These are phyloP conservation scores for Bombus superbus DNA, from an alignment of 1,140 invertebrate species.

Conservation along the genomic window DNA sequence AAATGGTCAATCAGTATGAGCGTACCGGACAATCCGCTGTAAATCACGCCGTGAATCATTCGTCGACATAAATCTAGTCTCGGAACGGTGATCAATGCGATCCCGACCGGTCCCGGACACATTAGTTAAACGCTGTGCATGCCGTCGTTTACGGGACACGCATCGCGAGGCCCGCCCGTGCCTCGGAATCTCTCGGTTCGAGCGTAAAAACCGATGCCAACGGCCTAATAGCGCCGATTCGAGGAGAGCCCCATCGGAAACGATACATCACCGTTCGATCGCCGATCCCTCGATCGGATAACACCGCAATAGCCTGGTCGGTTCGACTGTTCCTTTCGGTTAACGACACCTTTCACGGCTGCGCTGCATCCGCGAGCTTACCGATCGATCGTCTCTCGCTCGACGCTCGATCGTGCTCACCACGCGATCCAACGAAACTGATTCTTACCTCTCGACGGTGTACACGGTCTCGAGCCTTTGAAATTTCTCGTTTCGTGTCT, in stretches of 20 bases:
- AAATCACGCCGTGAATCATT: conserved; percentile 76
- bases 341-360: conserved; percentile 31
- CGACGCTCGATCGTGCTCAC: too few species aligned
- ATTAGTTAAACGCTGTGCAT: conserved; percentile 60
- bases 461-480: neutral
- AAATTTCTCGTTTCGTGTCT: neutral
- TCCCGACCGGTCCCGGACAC: conserved; percentile 51
- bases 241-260: conserved; percentile 35
- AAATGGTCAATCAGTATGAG: conserved; percentile 73
- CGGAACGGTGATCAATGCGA: conserved; percentile 53
- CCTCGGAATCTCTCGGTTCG: conserved; percentile 16
- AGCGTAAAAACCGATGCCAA: conserved; percentile 59
- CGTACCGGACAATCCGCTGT: conserved; percentile 65
- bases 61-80: conserved; percentile 70
- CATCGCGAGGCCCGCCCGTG: conserved; percentile 17
- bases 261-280: conserved; percentile 52
- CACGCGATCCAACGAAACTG: neutral
- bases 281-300: conserved; percentile 13
- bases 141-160: conserved; percentile 59
- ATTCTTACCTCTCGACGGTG: neutral
- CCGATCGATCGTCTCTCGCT: too few species aligned
- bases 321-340: neutral
- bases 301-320: neutral
- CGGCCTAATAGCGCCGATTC: conserved; percentile 64
- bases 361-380: too few species aligned